Evolutionary conservation across 2,888 invertebrate species (phyloP).

Genomic region (Cryptus armator): DNA sequence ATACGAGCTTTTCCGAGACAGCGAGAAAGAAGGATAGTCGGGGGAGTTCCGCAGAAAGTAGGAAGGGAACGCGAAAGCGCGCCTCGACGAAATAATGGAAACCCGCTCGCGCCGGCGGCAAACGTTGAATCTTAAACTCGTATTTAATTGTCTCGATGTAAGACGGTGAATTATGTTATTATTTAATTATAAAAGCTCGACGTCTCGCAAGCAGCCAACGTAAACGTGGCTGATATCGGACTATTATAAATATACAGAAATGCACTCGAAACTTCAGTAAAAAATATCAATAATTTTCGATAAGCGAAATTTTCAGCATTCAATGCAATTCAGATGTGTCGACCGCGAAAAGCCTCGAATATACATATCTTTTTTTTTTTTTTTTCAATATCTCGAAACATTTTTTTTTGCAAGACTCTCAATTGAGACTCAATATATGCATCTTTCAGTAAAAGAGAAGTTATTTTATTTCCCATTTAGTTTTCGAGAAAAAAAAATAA

Average conservation of each 20-base stretch:
- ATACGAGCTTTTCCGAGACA: slow-evolving; percentile 45
- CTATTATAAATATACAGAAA: slow-evolving; percentile 11
- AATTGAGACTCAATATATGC: too few species aligned
- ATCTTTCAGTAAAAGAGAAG: too few species aligned
- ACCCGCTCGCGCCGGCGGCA: slow-evolving; percentile 72
- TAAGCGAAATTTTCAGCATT: not conserved
- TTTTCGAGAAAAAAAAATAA: not conserved
- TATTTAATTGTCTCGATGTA: slow-evolving; percentile 82
- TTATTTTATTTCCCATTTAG: too few species aligned
- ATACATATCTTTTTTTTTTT: too few species aligned
- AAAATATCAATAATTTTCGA: not conserved
- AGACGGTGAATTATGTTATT: slow-evolving; percentile 83
- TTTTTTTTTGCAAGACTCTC: too few species aligned
- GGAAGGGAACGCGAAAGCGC: slow-evolving; percentile 68
- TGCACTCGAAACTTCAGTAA: not conserved
- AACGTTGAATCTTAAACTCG: slow-evolving; percentile 81
- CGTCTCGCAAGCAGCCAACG: slow-evolving; percentile 42
- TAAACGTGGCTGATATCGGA: not conserved
- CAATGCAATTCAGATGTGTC: not conserved
- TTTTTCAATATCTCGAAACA: too few species aligned
- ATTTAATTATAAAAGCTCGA: slow-evolving; percentile 81
- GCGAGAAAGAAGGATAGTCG: slow-evolving; percentile 69
- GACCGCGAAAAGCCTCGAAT: too few species aligned
- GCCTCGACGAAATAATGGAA: slow-evolving; percentile 80
- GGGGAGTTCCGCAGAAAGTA: slow-evolving; percentile 59